Evolutionary conservation across 2,113 vertebrate genomes (phyloP).

Genomic region (Mesocricetus auratus): DNA sequence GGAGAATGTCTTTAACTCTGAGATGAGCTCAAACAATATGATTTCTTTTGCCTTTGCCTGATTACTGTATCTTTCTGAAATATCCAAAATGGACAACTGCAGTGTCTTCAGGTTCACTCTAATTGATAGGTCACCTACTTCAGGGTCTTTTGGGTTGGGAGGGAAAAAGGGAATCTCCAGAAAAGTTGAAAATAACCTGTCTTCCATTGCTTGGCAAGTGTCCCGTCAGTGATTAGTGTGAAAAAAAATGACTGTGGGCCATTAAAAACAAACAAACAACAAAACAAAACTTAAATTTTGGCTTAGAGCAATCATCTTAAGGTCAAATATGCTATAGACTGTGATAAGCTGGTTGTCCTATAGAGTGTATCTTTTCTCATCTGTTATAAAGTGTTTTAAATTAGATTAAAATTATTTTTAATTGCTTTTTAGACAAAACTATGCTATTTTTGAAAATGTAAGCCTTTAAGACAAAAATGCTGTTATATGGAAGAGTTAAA

Average conservation of each 20-base stretch:
- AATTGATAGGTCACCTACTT: not conserved
- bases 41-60: not conserved
- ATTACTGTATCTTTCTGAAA: not conserved
- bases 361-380: not conserved
- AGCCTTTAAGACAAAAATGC: conserved; percentile 19
- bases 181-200: not conserved
- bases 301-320: not conserved
- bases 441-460: not conserved
- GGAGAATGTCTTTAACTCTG: conserved; percentile 41
- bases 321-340: not conserved
- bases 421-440: conserved; percentile 27
- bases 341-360: not conserved
- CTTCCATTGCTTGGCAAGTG: conserved; percentile 1
- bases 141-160: not conserved
- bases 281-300: conserved; percentile 36
- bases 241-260: not conserved
- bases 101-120: not conserved
- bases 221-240: not conserved
- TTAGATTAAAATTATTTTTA: conserved; percentile 30
- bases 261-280: too few relatives aligned
- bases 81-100: not conserved
- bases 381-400: conserved; percentile 8
- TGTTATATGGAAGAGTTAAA: not conserved
- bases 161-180: not conserved
- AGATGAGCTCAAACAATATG: not conserved